Conservation (phyloP, 2,888 invertebrate species). For the Syrista parreyssii region DNA sequence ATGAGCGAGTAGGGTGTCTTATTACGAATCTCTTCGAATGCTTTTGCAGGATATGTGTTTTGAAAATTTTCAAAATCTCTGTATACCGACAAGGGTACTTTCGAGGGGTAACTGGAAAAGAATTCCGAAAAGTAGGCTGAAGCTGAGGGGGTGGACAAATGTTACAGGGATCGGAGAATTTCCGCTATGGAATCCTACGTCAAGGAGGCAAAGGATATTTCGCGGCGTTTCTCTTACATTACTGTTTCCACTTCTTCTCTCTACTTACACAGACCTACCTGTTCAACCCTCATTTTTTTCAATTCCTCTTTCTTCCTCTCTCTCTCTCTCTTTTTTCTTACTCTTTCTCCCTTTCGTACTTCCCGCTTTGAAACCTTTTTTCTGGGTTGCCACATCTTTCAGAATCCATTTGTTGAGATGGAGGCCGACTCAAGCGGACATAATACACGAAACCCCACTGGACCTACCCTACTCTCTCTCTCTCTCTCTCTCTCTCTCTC, state of each 20-base stretch:
- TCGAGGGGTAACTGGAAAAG: too few species aligned
- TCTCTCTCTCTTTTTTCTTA: neutral
- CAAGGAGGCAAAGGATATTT: conserved; percentile 5
- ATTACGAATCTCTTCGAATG: too few species aligned
- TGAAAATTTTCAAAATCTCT: too few species aligned
- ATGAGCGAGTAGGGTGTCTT: too few species aligned
- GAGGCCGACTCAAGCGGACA: conserved; percentile 43
- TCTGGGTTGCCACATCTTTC: conserved; percentile 48
- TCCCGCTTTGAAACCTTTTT: conserved; percentile 36
- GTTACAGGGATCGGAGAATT: too few species aligned
- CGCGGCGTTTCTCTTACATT: neutral
- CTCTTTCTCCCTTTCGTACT: neutral
- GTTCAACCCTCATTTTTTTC: conserved; percentile 50
- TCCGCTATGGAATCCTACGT: neutral
- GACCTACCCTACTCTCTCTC: conserved; percentile 28
- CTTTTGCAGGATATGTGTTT: too few species aligned
- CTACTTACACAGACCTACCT: conserved; percentile 36
- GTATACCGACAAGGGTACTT: too few species aligned
- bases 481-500: conserved; percentile 28
- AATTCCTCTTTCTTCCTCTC: conserved; percentile 25
- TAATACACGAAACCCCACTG: conserved; percentile 32
- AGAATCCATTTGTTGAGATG: conserved; percentile 49
- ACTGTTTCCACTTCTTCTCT: neutral
- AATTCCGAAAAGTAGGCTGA: too few species aligned
- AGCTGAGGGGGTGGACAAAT: too few species aligned